Conservation (phyloP, 2,113 vertebrate species). For the Semnornis frantzii region DNA sequence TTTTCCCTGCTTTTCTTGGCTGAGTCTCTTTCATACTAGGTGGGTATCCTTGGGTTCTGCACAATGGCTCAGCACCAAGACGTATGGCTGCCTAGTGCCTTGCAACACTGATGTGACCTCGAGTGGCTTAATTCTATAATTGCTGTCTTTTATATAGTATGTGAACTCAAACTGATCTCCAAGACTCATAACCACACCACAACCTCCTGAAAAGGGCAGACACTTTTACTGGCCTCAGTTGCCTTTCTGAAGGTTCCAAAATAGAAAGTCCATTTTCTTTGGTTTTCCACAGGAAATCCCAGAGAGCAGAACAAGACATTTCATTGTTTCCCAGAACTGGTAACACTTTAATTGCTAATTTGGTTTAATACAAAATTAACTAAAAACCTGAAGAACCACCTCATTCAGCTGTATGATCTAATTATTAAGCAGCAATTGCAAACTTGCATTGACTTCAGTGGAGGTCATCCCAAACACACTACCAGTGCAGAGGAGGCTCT, state of each 20-base stretch:
- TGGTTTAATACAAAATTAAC: neutral
- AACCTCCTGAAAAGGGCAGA: neutral
- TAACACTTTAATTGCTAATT: neutral
- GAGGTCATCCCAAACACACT: neutral
- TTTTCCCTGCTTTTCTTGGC: slow-evolving; percentile 33
- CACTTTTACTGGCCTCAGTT: neutral
- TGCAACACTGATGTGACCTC: neutral
- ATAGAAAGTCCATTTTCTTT: neutral
- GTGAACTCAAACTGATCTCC: neutral
- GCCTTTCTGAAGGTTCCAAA: neutral
- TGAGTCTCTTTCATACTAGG: neutral
- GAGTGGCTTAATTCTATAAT: neutral
- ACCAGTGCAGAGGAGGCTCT: neutral
- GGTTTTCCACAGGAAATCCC: neutral
- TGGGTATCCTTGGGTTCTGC: slow-evolving; percentile 10
- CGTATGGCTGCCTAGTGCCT: neutral
- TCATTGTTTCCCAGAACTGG: neutral
- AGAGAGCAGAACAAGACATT: neutral
- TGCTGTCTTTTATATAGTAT: neutral
- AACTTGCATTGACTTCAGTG: neutral
- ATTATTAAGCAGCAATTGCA: neutral
- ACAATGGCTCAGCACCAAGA: neutral
- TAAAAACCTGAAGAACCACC: neutral
- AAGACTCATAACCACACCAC: neutral
- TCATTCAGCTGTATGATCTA: neutral